These are phyloP conservation scores for Agrilus cyanescens DNA, from an alignment of 2,888 invertebrate genomes.

Conservation along the genomic window DNA sequence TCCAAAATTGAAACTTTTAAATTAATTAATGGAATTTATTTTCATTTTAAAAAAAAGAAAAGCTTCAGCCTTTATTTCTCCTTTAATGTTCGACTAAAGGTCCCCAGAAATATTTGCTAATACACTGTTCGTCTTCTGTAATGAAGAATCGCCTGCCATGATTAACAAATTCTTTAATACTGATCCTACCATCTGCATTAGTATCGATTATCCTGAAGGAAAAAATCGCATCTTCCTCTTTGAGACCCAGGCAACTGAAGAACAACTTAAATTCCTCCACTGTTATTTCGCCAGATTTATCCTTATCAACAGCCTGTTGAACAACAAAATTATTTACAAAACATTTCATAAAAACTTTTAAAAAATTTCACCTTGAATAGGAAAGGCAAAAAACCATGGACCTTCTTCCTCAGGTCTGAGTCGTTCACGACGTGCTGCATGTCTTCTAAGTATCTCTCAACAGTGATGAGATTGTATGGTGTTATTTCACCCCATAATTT, in stretches of 20 bases:
- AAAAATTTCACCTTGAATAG: constrained; percentile 56
- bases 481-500: constrained; percentile 73
- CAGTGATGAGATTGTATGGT: constrained; percentile 70
- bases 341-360: neutral
- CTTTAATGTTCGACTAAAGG: constrained; percentile 50
- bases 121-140: constrained; percentile 59
- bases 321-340: constrained; percentile 7
- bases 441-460: constrained; percentile 70
- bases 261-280: constrained; percentile 74
- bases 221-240: constrained; percentile 61
- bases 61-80: too few relatives aligned
- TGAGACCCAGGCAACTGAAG: constrained; percentile 65
- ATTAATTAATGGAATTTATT: too few relatives aligned
- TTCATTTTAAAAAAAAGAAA: too few relatives aligned
- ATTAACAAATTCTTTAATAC: constrained; percentile 66
- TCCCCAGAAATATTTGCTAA: constrained; percentile 81
- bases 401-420: constrained; percentile 57
- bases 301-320: constrained; percentile 67
- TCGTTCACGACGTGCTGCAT: constrained; percentile 76
- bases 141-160: constrained; percentile 71
- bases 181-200: constrained; percentile 66
- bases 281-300: constrained; percentile 64
- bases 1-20: too few relatives aligned
- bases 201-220: constrained; percentile 69
- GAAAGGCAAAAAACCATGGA: constrained; percentile 67